phyloP scores from a whole-genome alignment of 1,140 invertebrate species.

The Dendrolimus punctatus region DNA sequence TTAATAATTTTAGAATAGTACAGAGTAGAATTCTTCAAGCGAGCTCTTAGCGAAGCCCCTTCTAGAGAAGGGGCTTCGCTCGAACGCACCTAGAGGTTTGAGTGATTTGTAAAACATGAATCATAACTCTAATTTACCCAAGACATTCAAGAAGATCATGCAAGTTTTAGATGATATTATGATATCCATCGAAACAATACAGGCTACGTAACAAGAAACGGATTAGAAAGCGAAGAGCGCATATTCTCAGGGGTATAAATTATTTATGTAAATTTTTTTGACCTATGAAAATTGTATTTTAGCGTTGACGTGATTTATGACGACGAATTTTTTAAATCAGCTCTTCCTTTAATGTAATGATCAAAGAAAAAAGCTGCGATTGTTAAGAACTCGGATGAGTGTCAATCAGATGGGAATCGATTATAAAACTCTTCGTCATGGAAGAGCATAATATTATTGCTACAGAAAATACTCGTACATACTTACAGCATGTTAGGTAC shows the following conservation, averaged over 20 bases:
- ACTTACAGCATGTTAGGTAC: background rate
- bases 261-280: slow-evolving; percentile 69
- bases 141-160: too few relatives aligned
- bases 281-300: slow-evolving; percentile 65
- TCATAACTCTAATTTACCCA: too few relatives aligned
- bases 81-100: too few relatives aligned
- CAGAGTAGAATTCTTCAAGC: too few relatives aligned
- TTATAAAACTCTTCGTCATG: slow-evolving; percentile 25
- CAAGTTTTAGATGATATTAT: slow-evolving; percentile 9
- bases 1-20: too few relatives aligned
- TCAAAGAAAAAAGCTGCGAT: slow-evolving; percentile 63
- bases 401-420: slow-evolving; percentile 60
- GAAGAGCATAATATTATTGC: background rate
- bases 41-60: too few relatives aligned
- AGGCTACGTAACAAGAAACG: slow-evolving; percentile 15
- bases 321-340: slow-evolving; percentile 63
- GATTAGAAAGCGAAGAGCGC: slow-evolving; percentile 38
- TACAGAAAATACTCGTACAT: background rate
- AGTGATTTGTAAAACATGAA: too few relatives aligned
- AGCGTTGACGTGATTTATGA: slow-evolving; percentile 66
- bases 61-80: too few relatives aligned
- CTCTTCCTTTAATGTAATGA: slow-evolving; percentile 55
- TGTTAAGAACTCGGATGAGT: slow-evolving; percentile 46
- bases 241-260: slow-evolving; percentile 55
- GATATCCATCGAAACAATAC: slow-evolving; percentile 17